Base-by-base conservation (phyloP, 35 echinoderm and acorn worm genomes). In the Lytechinus pictus region DNA sequence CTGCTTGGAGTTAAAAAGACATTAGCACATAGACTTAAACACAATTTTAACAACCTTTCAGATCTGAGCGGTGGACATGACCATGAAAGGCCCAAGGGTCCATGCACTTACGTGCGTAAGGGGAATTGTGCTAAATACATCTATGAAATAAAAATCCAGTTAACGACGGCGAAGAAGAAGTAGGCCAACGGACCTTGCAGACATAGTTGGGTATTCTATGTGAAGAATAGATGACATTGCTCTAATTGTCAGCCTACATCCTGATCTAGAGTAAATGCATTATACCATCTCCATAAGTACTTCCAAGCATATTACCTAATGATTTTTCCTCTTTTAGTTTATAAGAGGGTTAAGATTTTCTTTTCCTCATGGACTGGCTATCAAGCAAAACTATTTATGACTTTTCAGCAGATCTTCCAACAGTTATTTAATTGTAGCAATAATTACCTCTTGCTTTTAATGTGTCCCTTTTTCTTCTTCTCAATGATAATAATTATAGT, bases 81-180 rank as follows among this genome's bases (percentile, higher is more conserved):
- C 66, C 66, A 79, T 79, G 66, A 79, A 19, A 79, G 66, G 66
- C n/a, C 66, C 21, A 16, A 79, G 66, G 66, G 19, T n/a, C 14
- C 66, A 4, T 16, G 66, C 66, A 79, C 66, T 79, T 79, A 13
- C 66, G 21, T 79, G 14, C 19, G 66, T 24, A 24, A 79, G 66
- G 66, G 66, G 21, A 71, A 79, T 79, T 79, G 66, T 79, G 66
- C 66, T 79, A 79, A 79, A 79, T 79, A 79, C 66, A 79, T 79
- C 66, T 79, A 4, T 8, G 66, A 24, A 79, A 44, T 1, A 44
- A 44, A n/a, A 79, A 79, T 79, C 66, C 66, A 79, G 66, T 79
- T 79, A 79, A 79, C 14, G 66, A 79, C 4, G n/a, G n/a, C 6
- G 21, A 79, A 79, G n/a, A 79, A 24, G 21, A 79, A 79, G 66